A percentile compares a stretch with the other conserved stretches of the same genome.
phyloP scores from a whole-genome alignment of 2,113 vertebrate species.

The Arizona elegans region DNA sequence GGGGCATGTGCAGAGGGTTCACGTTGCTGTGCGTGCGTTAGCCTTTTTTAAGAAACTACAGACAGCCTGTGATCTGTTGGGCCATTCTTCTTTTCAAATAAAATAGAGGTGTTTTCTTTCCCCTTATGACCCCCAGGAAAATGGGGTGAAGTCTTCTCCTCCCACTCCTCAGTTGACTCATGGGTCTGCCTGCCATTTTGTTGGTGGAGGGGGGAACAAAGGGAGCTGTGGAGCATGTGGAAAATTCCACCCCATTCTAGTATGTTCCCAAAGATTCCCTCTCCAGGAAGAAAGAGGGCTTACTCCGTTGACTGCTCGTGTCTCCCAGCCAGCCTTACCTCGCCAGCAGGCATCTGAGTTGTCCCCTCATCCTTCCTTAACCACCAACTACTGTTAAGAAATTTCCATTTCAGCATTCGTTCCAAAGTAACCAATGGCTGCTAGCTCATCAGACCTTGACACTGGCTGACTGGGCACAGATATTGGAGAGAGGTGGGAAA shows the following conservation, averaged over 20 bases:
- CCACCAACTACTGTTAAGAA: not conserved
- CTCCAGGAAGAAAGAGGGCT: not conserved
- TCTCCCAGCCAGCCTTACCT: not conserved
- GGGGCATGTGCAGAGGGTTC: constrained; percentile 1
- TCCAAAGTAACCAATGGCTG: not conserved
- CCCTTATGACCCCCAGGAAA: not conserved
- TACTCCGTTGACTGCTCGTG: too few relatives aligned
- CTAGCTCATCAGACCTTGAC: not conserved
- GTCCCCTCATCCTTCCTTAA: not conserved
- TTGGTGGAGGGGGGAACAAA: not conserved
- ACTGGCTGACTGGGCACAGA: not conserved
- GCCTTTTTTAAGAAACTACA: not conserved
- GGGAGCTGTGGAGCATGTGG: not conserved
- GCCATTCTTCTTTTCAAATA: not conserved
- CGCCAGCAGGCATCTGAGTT: not conserved
- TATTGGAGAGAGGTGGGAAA: too few relatives aligned
- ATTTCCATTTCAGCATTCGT: not conserved
- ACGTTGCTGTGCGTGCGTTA: not conserved
- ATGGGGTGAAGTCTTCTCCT: not conserved
- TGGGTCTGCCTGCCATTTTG: not conserved
- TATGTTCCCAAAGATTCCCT: not conserved
- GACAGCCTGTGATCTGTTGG: not conserved
- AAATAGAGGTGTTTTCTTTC: not conserved
- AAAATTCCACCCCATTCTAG: not conserved
- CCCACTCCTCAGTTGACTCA: not conserved